These are phyloP conservation scores for Podocnemis expansa DNA, from an alignment of 2,113 vertebrate genomes.

Conservation along the genomic window DNA sequence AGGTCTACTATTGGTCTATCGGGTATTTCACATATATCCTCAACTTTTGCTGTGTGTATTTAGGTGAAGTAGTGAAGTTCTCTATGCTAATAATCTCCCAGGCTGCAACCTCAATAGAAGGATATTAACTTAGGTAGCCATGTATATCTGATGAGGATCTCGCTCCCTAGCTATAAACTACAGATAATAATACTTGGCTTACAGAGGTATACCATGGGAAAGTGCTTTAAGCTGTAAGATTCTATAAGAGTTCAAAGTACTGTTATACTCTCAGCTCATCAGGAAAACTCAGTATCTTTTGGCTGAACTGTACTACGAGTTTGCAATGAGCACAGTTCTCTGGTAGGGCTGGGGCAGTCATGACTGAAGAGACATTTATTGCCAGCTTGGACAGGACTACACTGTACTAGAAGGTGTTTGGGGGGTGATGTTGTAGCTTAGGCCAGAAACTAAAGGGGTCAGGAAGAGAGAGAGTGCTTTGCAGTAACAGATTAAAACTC, in stretches of 20 bases:
- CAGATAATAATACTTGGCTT: not conserved
- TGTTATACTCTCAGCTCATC: not conserved
- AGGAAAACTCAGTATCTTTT: not conserved
- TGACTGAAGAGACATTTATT: not conserved
- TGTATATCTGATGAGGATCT: not conserved
- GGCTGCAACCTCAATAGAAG: not conserved
- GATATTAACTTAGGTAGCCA: not conserved
- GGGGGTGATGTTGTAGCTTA: not conserved
- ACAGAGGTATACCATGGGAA: not conserved
- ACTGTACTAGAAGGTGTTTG: not conserved
- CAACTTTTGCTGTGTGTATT: not conserved
- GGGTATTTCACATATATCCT: too few relatives aligned
- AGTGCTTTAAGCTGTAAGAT: not conserved
- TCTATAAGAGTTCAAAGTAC: not conserved
- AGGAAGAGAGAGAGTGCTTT: accelerated
- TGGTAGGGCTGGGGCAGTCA: not conserved
- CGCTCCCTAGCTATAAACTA: not conserved
- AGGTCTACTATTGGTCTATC: too few relatives aligned
- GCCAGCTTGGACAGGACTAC: not conserved
- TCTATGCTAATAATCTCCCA: not conserved
- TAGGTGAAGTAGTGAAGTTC: not conserved
- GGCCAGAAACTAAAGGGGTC: not conserved
- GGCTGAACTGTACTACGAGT: not conserved
- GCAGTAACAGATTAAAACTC: not conserved
- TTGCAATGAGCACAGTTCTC: not conserved